Base-by-base conservation (phyloP, 2,888 invertebrate genomes). In the Sarcophaga variegata region DNA sequence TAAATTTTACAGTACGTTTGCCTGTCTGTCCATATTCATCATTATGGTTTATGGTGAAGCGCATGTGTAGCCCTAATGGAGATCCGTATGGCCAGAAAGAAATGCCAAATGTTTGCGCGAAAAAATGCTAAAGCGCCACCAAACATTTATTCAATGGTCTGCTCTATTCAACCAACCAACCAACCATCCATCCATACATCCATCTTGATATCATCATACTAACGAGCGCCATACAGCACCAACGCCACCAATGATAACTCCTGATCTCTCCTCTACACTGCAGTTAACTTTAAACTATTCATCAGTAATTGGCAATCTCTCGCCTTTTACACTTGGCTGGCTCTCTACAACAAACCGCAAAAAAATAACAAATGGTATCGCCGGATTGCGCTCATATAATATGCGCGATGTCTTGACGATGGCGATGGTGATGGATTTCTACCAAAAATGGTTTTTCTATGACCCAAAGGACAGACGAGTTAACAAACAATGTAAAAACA, bases 111-210 rank as follows among this genome's bases (percentile, higher is more conserved):
- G 82, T 76, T 74, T 77, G 70, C 63, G 81, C 78, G 85, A 85
- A 88, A 83, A 86, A 85, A 88, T 87, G 81, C 76, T 87, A 85
- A 88, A 88, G 88, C 88, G 88, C 88, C 88, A 88, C 64, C 79
- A 79, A 47, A 54, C 75, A 75, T 37, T 54, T 70, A 77, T 37
- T 25, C n/a, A 63, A 22, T 74, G 37, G 77, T 72, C 78, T 25
- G 74, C 64, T 69, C 78, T 64, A 79, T 70, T 72, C 75, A 71
- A 80, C 37, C 63, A 63, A 14, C 54, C 74, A 70, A 22, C 11
- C 22, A 22, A 22, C 22, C 22, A 22, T 22, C 1, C 22, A 22
- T 22, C 22, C 45, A 83, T 62, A 12, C 76, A 82, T 27, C n/a
- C 72, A 81, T 72, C 70, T 72, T 66, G 76, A 78, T 78, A 74